Base-by-base conservation (phyloP, 2,797 vertebrate genomes). In the Uromys caudimaculatus region DNA sequence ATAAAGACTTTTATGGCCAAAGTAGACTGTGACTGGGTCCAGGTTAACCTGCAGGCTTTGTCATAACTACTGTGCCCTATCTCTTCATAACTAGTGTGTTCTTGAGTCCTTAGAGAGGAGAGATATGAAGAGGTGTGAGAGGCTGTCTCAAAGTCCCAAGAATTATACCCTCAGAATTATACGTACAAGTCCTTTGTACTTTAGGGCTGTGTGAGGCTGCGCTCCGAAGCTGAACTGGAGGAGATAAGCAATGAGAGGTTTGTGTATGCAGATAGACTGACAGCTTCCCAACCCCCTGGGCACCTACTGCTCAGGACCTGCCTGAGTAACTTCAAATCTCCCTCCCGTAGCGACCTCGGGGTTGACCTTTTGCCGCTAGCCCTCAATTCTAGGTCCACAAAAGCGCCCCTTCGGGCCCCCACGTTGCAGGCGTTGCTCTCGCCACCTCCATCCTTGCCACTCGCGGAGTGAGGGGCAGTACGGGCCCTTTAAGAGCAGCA, bases 401-500 rank as follows among this genome's bases (percentile, higher is more conserved):
- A 71, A n/a, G 90, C 12, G 35, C 47, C 10, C 29, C 8, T n/a
- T 9, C 35, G 8, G 4, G n/a, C 5, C 24, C 56, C 5, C 13
- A 11, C 6, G 13, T 41, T 41, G 6, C 56, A 60, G 4, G 35
- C 50, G 6, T 91, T 0, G 56, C 85, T 87, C 56, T 90, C 0
- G 12, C 62, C 73, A 23, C 77, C 1, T 50, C 85, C 17, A 10
- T 78, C 90, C 96, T 95, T 50, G 64, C 47, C 47, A 64, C 41
- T 50, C 29, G 8, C 47, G n/a, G 64, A 90, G 82, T 82, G 90
- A 32, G 50, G 75, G 91, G 75, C 76, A 56, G 52, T 79, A 69
- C 86, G 95, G 96, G 96, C 97, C 97, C 97, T 98, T 98, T 97
- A 97, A 98, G 97, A 97, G 85, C 81, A 11, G 71, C 88, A 44